Evolutionary conservation across 2,113 vertebrate genomes (phyloP), one percentile per base, ranked within the genome.

Genomic region (Vanacampus margaritifer): DNA sequence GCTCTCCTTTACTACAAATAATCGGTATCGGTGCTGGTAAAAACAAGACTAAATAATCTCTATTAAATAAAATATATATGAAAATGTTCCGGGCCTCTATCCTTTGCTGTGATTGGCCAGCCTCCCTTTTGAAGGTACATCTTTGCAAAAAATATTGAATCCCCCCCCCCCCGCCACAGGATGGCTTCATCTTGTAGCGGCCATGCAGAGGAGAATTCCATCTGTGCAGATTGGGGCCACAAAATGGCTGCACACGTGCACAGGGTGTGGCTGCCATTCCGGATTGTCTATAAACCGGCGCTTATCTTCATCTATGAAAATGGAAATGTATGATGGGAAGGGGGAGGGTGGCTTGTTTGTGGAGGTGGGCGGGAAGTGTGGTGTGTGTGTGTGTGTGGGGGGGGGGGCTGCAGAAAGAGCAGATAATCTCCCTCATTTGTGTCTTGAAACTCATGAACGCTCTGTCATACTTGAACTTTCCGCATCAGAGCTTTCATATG

Each of bases 171-270:
- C 28, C 28, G 2, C 28, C 28, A 5, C 11, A 56, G 66, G 76
- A 80, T 62, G 69, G 35, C 57, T 69, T 24, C 67, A 21, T 73
- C 71, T 63, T 78, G 77, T 77, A 79, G 72, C 64, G 28, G 75
- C 58, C 75, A 76, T 80, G 79, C 71, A 78, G 63, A 79, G 67
- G 72, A 80, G 72, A 88, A 88, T 84, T 69, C 67, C 79, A 72
- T 73, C 73, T 67, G 62, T 58, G 53, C 76, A 86, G 81, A 89
- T 70, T 81, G 80, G 64, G 69, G 80, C 48, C 84, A 84, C 73
- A 87, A 84, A 77, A 82, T 85, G 79, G 74, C 79, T 74, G 72
- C 66, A 65, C 81, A 71, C 80, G 64, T 86, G 86, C 78, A 68
- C 65, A 57, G 63, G 43, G 64, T 67, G 43, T 65, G 76, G 57